Percentiles rank a stretch among this genome's conserved stretches.
phyloP scores from a whole-genome alignment of 2,888 invertebrate species.

The Ashinkailepas kermadecensis region DNA sequence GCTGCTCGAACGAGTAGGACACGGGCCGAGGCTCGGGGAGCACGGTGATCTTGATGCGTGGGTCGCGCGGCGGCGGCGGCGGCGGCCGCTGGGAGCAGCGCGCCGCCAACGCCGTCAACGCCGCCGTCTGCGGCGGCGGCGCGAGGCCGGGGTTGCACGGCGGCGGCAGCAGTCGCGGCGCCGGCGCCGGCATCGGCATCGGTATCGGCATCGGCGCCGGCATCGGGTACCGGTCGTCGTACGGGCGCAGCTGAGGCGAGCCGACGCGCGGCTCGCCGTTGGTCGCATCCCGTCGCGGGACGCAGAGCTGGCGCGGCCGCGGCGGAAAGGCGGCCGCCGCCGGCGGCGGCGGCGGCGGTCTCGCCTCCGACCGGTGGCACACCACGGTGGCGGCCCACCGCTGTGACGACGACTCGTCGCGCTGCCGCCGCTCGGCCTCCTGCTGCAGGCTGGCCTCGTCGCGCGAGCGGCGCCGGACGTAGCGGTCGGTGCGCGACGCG shows the following conservation, averaged over 20 bases:
- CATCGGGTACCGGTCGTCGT: neutral
- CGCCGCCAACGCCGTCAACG: neutral
- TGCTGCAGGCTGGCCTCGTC: conserved; percentile 32
- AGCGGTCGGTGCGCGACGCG: conserved; percentile 33
- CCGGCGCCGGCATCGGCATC: neutral
- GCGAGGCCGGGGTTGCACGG: neutral
- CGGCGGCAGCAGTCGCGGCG: neutral
- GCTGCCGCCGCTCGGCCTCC: conserved; percentile 30
- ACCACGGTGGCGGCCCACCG: conserved; percentile 31
- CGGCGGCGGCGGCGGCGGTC: conserved; percentile 13
- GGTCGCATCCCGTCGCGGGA: neutral
- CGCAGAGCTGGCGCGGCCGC: conserved; percentile 1
- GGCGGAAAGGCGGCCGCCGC: neutral
- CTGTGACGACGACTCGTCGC: conserved; percentile 32
- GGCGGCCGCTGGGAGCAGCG: neutral
- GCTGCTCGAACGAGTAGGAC: conserved; percentile 33
- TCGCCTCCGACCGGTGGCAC: conserved; percentile 28
- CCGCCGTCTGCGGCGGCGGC: neutral
- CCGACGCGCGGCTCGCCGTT: neutral
- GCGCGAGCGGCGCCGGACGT: conserved; percentile 32
- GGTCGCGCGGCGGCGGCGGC: conserved; percentile 15
- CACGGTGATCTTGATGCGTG: conserved; percentile 2
- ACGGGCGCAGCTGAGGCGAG: neutral
- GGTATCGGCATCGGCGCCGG: neutral
- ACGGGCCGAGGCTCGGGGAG: conserved; percentile 26